A percentile compares a stretch with the other conserved stretches of the same genome.
These are phyloP conservation scores for Lordiphosa collinella DNA, from an alignment of 1,140 invertebrate genomes.

Conservation along the genomic window DNA sequence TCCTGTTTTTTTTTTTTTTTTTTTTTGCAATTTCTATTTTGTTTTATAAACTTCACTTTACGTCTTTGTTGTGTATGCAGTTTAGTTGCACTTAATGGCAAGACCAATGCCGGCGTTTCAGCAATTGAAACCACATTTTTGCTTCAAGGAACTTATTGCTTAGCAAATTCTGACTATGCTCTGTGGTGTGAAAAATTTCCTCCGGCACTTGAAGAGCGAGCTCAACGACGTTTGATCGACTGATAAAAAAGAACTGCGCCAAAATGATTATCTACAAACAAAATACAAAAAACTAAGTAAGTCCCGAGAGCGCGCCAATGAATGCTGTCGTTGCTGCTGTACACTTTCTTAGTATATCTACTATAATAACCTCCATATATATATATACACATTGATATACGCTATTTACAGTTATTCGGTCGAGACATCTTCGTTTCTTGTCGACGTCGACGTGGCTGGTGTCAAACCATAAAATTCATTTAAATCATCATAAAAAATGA, in stretches of 20 bases:
- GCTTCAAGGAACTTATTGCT: background rate
- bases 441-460: background rate
- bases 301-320: slow-evolving; percentile 52
- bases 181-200: slow-evolving; percentile 26
- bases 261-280: slow-evolving; percentile 42
- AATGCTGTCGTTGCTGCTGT: slow-evolving; percentile 25
- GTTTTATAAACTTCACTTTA: slow-evolving; percentile 13
- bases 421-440: slow-evolving; percentile 22
- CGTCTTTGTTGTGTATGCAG: background rate
- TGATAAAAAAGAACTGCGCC: slow-evolving; percentile 73
- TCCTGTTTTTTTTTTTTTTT: no score
- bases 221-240: slow-evolving; percentile 57
- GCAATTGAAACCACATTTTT: slow-evolving; percentile 25
- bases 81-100: slow-evolving; percentile 7
- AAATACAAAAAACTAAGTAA: slow-evolving; percentile 30
- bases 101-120: slow-evolving; percentile 2
- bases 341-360: slow-evolving; percentile 54
- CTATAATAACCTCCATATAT: slow-evolving; percentile 32
- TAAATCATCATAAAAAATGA: slow-evolving; percentile 67
- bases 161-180: background rate
- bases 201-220: slow-evolving; percentile 58
- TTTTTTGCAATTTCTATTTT: background rate
- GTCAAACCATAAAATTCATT: slow-evolving; percentile 66
- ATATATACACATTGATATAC: slow-evolving; percentile 13
- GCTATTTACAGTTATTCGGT: slow-evolving; percentile 15